Evolutionary conservation across 2,113 vertebrate genomes (phyloP).

Genomic region (Tretioscincus oriximinensis): DNA sequence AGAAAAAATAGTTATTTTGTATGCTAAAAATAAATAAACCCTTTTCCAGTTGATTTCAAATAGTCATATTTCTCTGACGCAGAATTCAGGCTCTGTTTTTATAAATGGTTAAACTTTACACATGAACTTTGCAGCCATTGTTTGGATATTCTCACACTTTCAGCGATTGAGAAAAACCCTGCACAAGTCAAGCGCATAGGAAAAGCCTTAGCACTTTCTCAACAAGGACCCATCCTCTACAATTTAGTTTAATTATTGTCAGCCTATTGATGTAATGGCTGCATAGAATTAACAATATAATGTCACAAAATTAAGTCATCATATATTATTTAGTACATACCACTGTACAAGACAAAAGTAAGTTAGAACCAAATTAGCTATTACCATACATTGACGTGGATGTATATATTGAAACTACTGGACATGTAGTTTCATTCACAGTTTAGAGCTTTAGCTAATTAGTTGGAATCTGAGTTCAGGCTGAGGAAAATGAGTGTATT

Average conservation of each 20-base stretch:
- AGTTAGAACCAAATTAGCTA: background rate
- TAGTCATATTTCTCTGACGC: slow-evolving; percentile 52
- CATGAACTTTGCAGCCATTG: slow-evolving; percentile 5
- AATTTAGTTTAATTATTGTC: background rate
- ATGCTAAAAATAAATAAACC: slow-evolving; percentile 63
- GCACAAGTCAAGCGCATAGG: background rate
- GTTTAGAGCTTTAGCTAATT: background rate
- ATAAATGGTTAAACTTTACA: slow-evolving; percentile 31
- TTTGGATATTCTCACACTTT: background rate
- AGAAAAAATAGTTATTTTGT: slow-evolving; percentile 58
- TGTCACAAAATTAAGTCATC: background rate
- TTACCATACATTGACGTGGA: no score
- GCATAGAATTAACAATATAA: background rate
- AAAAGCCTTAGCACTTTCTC: background rate
- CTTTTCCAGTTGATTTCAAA: slow-evolving; percentile 57
- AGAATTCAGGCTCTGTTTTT: slow-evolving; percentile 27
- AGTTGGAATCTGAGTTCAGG: background rate
- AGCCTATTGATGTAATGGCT: slow-evolving; percentile 1
- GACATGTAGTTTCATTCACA: background rate
- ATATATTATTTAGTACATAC: background rate
- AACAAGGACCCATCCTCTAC: no score
- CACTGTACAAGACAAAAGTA: background rate
- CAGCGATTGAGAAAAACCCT: no score
- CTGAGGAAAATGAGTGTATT: background rate
- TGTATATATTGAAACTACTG: background rate